These are phyloP conservation scores for Sebastes baramenuke DNA, from an alignment of 2,797 vertebrate species.

Conservation along the genomic window DNA sequence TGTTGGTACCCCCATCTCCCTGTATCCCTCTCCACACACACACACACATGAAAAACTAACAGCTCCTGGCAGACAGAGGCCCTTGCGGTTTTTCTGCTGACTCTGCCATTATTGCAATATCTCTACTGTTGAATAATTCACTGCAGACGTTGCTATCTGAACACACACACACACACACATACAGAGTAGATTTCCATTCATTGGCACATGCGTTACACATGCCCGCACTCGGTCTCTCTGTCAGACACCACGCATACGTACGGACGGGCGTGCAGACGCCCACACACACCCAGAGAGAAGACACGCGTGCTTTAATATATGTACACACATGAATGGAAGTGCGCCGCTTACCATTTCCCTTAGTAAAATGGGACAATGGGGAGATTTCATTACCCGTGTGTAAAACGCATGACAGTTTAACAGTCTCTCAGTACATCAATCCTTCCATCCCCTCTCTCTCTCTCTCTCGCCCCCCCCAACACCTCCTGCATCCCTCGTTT, in stretches of 20 bases:
- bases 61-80: slow-evolving; percentile 50
- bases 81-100: slow-evolving; percentile 69
- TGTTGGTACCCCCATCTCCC: slow-evolving; percentile 4
- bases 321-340: not conserved
- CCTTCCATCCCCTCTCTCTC: slow-evolving; percentile 13
- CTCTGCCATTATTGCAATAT: slow-evolving; percentile 62
- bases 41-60: not conserved
- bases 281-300: not conserved
- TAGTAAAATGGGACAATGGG: slow-evolving; percentile 47
- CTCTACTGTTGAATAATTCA: slow-evolving; percentile 71
- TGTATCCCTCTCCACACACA: not conserved
- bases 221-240: slow-evolving; percentile 18
- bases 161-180: not conserved
- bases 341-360: slow-evolving; percentile 4
- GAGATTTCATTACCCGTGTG: slow-evolving; percentile 60
- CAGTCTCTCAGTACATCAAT: slow-evolving; percentile 66
- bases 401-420: slow-evolving; percentile 66
- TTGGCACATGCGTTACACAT: slow-evolving; percentile 43
- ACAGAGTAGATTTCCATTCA: slow-evolving; percentile 32
- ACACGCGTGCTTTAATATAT: not conserved
- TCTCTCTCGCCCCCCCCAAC: not conserved
- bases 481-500: slow-evolving; percentile 38
- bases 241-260: not conserved
- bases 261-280: not conserved
- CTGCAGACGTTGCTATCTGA: slow-evolving; percentile 48